Conservation (phyloP, 2,888 invertebrate genomes). For the Lordiphosa andalusiaca region DNA sequence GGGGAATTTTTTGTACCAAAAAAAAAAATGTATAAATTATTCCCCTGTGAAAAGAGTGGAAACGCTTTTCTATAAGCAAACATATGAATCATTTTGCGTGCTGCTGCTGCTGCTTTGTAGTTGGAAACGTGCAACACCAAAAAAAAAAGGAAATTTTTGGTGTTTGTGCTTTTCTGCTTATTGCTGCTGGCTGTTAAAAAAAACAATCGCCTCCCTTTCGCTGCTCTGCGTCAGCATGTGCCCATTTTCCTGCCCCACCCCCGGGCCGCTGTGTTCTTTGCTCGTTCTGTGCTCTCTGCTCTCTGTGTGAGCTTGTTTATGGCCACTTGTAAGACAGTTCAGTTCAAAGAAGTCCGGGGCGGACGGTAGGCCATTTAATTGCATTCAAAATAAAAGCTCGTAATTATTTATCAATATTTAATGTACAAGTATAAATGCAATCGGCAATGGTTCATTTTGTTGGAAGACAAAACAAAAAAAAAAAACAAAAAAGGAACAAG, state of each 20-base stretch:
- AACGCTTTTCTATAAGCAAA: slow-evolving; percentile 1
- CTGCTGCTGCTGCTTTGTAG: slow-evolving; percentile 34
- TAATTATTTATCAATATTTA: slow-evolving; percentile 9
- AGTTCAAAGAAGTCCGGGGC: slow-evolving; percentile 20
- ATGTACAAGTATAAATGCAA: slow-evolving; percentile 7
- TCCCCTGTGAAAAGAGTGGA: too few relatives aligned
- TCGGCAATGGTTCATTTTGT: slow-evolving; percentile 15
- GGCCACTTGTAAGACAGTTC: slow-evolving; percentile 70
- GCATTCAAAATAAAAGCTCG: slow-evolving; percentile 4
- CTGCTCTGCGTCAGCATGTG: slow-evolving; percentile 61
- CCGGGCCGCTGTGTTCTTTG: slow-evolving; percentile 6
- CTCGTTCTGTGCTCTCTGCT: slow-evolving; percentile 9
- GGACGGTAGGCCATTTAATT: slow-evolving; percentile 3
- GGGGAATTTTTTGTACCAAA: too few relatives aligned
- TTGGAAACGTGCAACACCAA: slow-evolving; percentile 27
- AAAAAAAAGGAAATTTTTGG: slow-evolving; percentile 32
- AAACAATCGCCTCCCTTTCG: slow-evolving; percentile 30
- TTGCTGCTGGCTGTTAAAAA: slow-evolving; percentile 18
- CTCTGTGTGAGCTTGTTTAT: slow-evolving; percentile 53
- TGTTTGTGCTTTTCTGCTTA: slow-evolving; percentile 35
- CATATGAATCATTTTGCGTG: slow-evolving; percentile 35
- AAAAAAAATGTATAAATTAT: too few relatives aligned
- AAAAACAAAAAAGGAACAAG: background rate
- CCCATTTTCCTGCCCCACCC: slow-evolving; percentile 29
- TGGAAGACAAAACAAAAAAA: slow-evolving; percentile 1